These are phyloP conservation scores for Salmo trutta DNA, from an alignment of 2,797 vertebrate species.

Conservation along the genomic window DNA sequence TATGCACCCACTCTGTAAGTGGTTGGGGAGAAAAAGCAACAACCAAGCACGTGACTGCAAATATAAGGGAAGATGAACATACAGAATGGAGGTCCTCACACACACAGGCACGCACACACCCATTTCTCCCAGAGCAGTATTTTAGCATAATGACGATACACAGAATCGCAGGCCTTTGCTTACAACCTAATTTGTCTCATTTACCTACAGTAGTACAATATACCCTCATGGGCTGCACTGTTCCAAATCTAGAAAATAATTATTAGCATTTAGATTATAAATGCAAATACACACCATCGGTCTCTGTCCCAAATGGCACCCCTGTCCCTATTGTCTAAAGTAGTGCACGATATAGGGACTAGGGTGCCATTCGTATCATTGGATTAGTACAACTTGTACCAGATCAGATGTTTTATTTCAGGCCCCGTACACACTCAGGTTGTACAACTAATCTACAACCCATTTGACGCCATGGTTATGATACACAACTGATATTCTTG, in stretches of 20 bases:
- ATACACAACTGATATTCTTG: too few species aligned
- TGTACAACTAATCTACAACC: neutral
- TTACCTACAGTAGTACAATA: conserved; percentile 21
- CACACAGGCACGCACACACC: conserved; percentile 4
- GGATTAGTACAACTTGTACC: neutral
- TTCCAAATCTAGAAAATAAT: too few species aligned
- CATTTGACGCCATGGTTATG: too few species aligned
- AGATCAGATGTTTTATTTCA: neutral
- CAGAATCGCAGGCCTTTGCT: conserved; percentile 15
- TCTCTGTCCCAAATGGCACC: neutral
- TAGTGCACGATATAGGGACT: neutral
- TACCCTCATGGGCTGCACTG: too few species aligned
- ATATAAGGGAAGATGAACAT: neutral
- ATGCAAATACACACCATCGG: too few species aligned
- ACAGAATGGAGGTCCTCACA: neutral
- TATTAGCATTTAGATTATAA: too few species aligned
- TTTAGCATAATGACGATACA: conserved; percentile 31
- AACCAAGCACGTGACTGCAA: neutral
- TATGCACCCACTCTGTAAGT: neutral
- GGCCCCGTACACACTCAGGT: neutral
- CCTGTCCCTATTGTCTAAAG: neutral
- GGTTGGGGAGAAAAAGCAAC: neutral
- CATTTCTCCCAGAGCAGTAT: conserved; percentile 17
- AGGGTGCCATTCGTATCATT: neutral
- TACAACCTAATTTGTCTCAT: conserved; percentile 51